Percentiles rank a stretch among this genome's conserved stretches.
These are phyloP conservation scores for Noctilio leporinus DNA, from an alignment of 2,113 vertebrate genomes.

Conservation along the genomic window DNA sequence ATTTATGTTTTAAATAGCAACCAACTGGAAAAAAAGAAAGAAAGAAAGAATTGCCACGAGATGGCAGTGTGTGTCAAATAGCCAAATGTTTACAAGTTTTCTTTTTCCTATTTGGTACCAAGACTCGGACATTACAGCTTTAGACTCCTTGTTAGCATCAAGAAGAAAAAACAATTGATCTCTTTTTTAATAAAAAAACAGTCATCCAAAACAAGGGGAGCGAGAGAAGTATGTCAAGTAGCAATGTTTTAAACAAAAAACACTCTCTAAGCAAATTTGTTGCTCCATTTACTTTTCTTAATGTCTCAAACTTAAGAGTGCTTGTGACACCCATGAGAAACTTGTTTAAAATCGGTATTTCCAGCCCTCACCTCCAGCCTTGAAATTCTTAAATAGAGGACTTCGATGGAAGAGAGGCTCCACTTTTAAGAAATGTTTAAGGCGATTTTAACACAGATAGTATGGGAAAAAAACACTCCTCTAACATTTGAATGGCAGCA, in stretches of 20 bases:
- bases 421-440: neutral
- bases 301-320: neutral
- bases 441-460: neutral
- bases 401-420: neutral
- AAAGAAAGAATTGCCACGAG: constrained; percentile 48
- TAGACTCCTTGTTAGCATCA: neutral
- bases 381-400: neutral
- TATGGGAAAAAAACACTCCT: neutral
- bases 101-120: neutral
- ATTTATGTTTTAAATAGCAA: too few relatives aligned
- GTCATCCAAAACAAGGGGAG: neutral
- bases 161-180: neutral
- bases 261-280: neutral
- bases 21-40: too few relatives aligned
- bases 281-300: neutral
- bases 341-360: neutral
- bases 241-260: neutral
- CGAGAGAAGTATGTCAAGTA: neutral
- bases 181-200: constrained; percentile 14
- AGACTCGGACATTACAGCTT: neutral
- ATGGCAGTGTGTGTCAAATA: constrained; percentile 41
- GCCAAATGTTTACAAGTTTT: neutral
- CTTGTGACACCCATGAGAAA: neutral
- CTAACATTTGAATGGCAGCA: neutral
- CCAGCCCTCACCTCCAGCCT: neutral